Base-by-base conservation (phyloP, 2,113 vertebrate species). In the Hyla sarda region DNA sequence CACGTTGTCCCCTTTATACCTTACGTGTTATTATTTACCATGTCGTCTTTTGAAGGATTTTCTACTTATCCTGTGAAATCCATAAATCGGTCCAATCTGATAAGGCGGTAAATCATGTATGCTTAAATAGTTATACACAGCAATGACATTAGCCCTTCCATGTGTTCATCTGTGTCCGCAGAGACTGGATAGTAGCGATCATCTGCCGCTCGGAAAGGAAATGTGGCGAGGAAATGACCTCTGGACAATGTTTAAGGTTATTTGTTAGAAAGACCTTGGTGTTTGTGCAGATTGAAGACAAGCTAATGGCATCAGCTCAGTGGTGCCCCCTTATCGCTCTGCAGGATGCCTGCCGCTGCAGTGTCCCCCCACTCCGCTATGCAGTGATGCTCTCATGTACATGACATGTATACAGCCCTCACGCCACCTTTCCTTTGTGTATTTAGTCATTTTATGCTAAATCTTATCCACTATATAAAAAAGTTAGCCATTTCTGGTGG, bases 201-300 rank as follows among this genome's bases (percentile, higher is more conserved):
- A 47, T 76, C 19, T 10, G 11, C 30, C 21, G 56, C 71, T 58
- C 32, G 32, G 52, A 73, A 52, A 32, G 45, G 47, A 75, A 83
- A 32, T 52, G 52, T 58, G 82, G 34, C n/a, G 34, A 74, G 60
- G 76, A 80, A 80, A 69, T 79, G 84, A 80, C 84, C 84, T 86
- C 84, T 80, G 84, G 74, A 56, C 50, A 28, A 41, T 58, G 37
- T 56, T 69, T 56, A 79, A 80, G 84, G 76, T 86, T 71, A 45
- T 85, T 77, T 85, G 74, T 45, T 58, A 71, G 76, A 78, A 71
- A 80, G 62, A 76, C 82, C 82, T 84, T 84, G 82, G 69, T 25
- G 19, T 37, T 34, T 80, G 83, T 52, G 14, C 21, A 45, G 75
- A 56, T 45, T 71, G 62, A 67, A 52, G 73, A n/a, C 14, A 62